A percentile compares a stretch with the other conserved stretches of the same genome.
Conservation (phyloP, 2,888 invertebrate genomes). For the Sipunculus nudus region DNA sequence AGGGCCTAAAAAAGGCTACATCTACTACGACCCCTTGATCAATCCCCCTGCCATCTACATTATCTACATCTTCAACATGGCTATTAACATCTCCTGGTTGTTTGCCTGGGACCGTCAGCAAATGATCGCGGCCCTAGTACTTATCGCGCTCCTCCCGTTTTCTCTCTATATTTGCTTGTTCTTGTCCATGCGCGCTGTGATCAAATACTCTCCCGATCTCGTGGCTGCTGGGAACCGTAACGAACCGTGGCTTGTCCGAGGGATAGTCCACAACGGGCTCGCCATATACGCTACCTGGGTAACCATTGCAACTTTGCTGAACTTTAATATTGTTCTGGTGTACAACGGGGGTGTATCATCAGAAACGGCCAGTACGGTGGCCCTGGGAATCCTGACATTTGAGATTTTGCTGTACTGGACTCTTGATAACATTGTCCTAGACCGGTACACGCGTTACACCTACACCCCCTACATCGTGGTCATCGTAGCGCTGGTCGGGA, state of each 20-base stretch:
- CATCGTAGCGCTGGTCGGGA: too few species aligned
- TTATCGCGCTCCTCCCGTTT: constrained; percentile 41
- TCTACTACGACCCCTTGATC: constrained; percentile 45
- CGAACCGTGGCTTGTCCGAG: constrained; percentile 52
- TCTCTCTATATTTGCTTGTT: constrained; percentile 45
- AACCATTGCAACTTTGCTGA: constrained; percentile 50
- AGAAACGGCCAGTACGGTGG: constrained; percentile 26
- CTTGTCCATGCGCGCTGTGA: constrained; percentile 40
- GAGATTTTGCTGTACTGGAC: too few species aligned
- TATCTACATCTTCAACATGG: constrained; percentile 36
- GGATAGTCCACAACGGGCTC: constrained; percentile 53
- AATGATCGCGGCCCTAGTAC: constrained; percentile 38
- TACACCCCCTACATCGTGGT: too few species aligned
- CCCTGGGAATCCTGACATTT: too few species aligned
- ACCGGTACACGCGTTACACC: too few species aligned
- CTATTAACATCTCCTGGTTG: constrained; percentile 46
- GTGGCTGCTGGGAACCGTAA: background rate
- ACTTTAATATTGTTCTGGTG: constrained; percentile 45
- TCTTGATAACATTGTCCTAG: too few species aligned
- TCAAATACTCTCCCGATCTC: background rate
- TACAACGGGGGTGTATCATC: constrained; percentile 34
- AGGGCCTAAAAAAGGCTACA: constrained; percentile 35
- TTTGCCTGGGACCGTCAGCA: constrained; percentile 46
- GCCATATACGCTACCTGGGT: constrained; percentile 54
- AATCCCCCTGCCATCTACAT: constrained; percentile 40